These are phyloP conservation scores for Larimichthys polyactis DNA, from an alignment of 2,113 vertebrate genomes.

Conservation along the genomic window DNA sequence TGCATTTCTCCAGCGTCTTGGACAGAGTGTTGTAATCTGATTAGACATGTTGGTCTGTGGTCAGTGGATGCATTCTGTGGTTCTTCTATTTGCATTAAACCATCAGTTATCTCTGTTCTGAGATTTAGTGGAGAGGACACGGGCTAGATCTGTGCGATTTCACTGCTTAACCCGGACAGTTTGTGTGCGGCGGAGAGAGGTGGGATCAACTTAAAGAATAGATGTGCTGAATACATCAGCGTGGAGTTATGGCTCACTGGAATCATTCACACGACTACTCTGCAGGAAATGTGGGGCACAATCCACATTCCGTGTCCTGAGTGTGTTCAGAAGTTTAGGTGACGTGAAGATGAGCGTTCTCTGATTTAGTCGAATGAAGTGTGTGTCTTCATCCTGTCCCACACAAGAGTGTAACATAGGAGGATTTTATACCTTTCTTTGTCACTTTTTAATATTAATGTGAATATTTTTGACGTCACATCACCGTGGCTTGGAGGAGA, in stretches of 20 bases:
- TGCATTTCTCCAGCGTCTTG: background rate
- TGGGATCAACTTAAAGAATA: background rate
- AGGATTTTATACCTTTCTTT: background rate
- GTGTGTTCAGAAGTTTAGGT: background rate
- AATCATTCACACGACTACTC: background rate
- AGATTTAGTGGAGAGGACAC: background rate
- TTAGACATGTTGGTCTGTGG: conserved; percentile 21
- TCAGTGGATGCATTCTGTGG: background rate
- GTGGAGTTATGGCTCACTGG: background rate
- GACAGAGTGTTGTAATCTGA: conserved; percentile 10
- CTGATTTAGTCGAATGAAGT: background rate
- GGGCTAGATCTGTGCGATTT: background rate
- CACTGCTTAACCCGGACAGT: background rate
- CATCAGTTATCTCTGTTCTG: background rate
- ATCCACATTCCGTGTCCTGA: background rate
- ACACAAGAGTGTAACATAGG: no score
- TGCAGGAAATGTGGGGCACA: background rate
- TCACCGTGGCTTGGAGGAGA: background rate
- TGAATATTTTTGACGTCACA: background rate
- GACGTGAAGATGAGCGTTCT: background rate
- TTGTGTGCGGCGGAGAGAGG: background rate
- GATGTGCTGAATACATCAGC: background rate
- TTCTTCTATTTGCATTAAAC: conserved; percentile 7
- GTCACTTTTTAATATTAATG: background rate
- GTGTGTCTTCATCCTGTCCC: background rate